Conservation (phyloP, 1,140 invertebrate genomes). For the Sminthurides bifidus region DNA sequence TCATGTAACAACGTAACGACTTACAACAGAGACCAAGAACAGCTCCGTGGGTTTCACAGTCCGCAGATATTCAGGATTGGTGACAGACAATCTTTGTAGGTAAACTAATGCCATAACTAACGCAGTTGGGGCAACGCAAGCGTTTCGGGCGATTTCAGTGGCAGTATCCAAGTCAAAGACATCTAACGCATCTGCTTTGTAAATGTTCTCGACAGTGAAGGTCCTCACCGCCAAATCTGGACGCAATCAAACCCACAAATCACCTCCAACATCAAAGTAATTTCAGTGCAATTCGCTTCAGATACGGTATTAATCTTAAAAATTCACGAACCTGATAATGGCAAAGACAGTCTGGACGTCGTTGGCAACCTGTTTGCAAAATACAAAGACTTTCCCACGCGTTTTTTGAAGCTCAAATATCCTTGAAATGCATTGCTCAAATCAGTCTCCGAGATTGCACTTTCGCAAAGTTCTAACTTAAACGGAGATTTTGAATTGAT, state of each 20-base stretch:
- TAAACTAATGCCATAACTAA: slow-evolving; percentile 73
- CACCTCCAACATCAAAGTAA: slow-evolving; percentile 1
- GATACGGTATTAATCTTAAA: background rate
- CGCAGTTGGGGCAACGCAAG: slow-evolving; percentile 74
- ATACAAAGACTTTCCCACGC: slow-evolving; percentile 73
- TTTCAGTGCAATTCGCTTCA: background rate
- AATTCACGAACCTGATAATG: slow-evolving; percentile 55
- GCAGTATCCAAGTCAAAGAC: slow-evolving; percentile 66
- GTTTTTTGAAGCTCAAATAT: slow-evolving; percentile 58
- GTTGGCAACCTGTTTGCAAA: slow-evolving; percentile 58
- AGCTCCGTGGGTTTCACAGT: slow-evolving; percentile 71
- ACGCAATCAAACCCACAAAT: slow-evolving; percentile 34
- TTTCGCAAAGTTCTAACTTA: too few relatives aligned
- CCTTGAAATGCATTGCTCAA: slow-evolving; percentile 46
- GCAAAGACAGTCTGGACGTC: slow-evolving; percentile 58
- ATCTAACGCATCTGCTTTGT: slow-evolving; percentile 53
- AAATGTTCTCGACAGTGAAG: slow-evolving; percentile 50
- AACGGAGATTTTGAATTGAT: too few relatives aligned
- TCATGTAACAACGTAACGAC: slow-evolving; percentile 10
- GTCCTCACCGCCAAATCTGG: slow-evolving; percentile 69
- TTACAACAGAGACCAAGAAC: slow-evolving; percentile 82
- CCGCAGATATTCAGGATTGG: slow-evolving; percentile 69
- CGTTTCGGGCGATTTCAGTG: slow-evolving; percentile 58
- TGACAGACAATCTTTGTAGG: slow-evolving; percentile 64
- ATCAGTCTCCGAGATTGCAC: too few relatives aligned